Evolutionary conservation across 92 coral and sea anemone genomes (phyloP).

Genomic region (Heliopora coerulea): DNA sequence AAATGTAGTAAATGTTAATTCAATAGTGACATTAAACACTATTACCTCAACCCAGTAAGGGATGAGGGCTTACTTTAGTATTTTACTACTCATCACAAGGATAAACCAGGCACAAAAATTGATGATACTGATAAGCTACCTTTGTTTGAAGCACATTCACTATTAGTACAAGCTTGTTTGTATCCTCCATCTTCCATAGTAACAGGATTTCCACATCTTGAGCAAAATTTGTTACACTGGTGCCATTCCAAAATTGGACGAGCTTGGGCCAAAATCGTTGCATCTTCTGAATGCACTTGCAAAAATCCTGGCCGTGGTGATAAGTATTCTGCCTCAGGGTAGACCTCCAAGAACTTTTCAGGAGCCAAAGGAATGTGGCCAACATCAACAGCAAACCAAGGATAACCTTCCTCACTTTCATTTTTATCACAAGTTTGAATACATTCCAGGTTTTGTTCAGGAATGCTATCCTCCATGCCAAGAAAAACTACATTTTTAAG

Average conservation of each 20-base stretch:
- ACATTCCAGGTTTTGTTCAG: neutral
- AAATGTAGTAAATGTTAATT: no score
- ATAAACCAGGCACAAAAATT: no score
- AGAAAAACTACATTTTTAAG: constrained; percentile 34
- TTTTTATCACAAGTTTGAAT: neutral
- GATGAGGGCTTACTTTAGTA: no score
- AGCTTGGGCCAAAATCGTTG: constrained; percentile 39
- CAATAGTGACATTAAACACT: no score
- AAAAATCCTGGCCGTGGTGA: constrained; percentile 40
- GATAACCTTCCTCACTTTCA: neutral
- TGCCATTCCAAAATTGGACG: constrained; percentile 44
- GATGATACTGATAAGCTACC: no score
- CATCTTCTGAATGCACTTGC: constrained; percentile 39
- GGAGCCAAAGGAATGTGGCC: constrained; percentile 16
- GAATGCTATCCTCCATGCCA: constrained; percentile 13
- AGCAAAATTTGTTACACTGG: constrained; percentile 26
- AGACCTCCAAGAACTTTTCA: constrained; percentile 10
- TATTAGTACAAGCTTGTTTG: constrained; percentile 31
- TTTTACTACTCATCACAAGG: no score
- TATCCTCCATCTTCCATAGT: constrained; percentile 35
- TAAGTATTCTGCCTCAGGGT: constrained; percentile 24
- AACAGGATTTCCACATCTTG: constrained; percentile 26
- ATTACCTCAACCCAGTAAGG: no score
- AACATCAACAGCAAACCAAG: constrained; percentile 42
- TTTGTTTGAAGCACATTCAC: constrained; percentile 31